These are phyloP conservation scores for Buathra laborator DNA, from an alignment of 2,888 invertebrate species.

Conservation along the genomic window DNA sequence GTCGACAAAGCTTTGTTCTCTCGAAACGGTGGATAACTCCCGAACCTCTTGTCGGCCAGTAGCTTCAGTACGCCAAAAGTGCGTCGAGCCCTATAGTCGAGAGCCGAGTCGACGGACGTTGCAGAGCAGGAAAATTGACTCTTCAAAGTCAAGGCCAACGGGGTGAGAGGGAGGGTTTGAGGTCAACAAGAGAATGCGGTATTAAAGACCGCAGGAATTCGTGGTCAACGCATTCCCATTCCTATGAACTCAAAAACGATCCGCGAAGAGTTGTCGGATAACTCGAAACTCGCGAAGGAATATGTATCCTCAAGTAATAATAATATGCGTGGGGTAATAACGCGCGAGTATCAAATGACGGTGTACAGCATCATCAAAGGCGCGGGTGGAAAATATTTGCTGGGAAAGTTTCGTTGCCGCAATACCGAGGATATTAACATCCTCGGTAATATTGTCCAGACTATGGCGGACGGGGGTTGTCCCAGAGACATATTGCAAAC, in stretches of 20 bases:
- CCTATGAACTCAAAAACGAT: background rate
- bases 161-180: slow-evolving; percentile 74
- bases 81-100: background rate
- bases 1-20: slow-evolving; percentile 7
- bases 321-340: slow-evolving; percentile 50
- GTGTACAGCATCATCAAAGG: slow-evolving; percentile 60
- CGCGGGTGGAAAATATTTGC: slow-evolving; percentile 70
- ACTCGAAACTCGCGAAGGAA: slow-evolving; percentile 60
- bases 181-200: slow-evolving; percentile 77
- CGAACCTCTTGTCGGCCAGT: background rate
- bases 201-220: slow-evolving; percentile 56
- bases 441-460: slow-evolving; percentile 83
- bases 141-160: slow-evolving; percentile 66
- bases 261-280: background rate
- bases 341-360: slow-evolving; percentile 9
- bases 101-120: slow-evolving; percentile 10
- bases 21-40: background rate
- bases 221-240: slow-evolving; percentile 40
- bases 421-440: slow-evolving; percentile 82
- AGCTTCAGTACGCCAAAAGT: background rate
- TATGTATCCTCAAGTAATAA: slow-evolving; percentile 35
- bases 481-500: slow-evolving; percentile 79
- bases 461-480: slow-evolving; percentile 58
- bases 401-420: slow-evolving; percentile 72
- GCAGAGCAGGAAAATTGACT: slow-evolving; percentile 74